Conservation (phyloP, 2,888 invertebrate species). For the Apeira syringaria region DNA sequence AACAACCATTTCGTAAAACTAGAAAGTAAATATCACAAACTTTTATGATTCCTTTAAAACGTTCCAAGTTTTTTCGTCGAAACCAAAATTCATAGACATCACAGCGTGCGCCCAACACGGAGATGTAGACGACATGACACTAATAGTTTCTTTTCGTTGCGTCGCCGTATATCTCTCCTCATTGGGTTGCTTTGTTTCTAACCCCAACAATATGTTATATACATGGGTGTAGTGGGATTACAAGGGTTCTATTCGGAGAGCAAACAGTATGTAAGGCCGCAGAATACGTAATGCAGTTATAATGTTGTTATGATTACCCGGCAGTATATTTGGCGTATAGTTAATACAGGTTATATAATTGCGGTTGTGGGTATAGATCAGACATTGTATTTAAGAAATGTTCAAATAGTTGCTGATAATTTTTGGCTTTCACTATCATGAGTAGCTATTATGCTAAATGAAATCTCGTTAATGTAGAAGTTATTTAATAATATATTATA, state of each 20-base stretch:
- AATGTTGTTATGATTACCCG: too few species aligned
- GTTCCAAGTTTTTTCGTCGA: slow-evolving; percentile 8
- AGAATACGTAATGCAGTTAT: slow-evolving; percentile 22
- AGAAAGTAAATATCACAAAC: slow-evolving; percentile 7
- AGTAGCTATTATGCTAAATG: too few species aligned
- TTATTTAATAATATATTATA: too few species aligned
- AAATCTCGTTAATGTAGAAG: too few species aligned
- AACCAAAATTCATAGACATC: not conserved
- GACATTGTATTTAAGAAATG: too few species aligned
- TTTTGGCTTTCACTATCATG: too few species aligned
- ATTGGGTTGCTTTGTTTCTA: slow-evolving; percentile 24
- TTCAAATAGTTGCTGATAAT: too few species aligned
- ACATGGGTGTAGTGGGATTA: slow-evolving; percentile 23
- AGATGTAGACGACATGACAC: too few species aligned
- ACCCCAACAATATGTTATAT: slow-evolving; percentile 3
- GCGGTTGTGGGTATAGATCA: too few species aligned
- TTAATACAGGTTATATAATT: too few species aligned
- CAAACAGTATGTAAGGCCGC: slow-evolving; percentile 20
- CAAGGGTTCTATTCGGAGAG: slow-evolving; percentile 21
- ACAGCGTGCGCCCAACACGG: not conserved
- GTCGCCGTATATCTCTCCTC: slow-evolving; percentile 4
- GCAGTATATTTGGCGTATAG: too few species aligned
- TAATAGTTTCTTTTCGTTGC: too few species aligned
- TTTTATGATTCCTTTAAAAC: slow-evolving; percentile 14
- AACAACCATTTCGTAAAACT: slow-evolving; percentile 5